A percentile compares a stretch with the other conserved stretches of the same genome.
Conservation (phyloP, 1,140 invertebrate genomes). For the Halyomorpha halys region DNA sequence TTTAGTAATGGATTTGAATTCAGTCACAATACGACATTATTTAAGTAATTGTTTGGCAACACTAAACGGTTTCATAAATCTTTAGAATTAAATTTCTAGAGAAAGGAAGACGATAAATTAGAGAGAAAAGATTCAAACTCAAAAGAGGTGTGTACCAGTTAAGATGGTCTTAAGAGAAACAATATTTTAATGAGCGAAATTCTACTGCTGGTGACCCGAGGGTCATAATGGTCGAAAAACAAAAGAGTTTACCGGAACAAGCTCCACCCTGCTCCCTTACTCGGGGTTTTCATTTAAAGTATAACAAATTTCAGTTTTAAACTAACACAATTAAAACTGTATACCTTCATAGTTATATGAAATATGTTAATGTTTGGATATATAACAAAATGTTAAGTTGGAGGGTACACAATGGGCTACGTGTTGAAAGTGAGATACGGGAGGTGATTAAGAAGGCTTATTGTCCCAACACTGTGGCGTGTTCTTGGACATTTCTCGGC, state of each 20-base stretch:
- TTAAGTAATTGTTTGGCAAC: too few species aligned
- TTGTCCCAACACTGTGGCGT: constrained; percentile 1
- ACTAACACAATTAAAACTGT: constrained; percentile 16
- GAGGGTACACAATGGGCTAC: neutral
- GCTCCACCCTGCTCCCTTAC: neutral
- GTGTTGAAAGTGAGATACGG: neutral
- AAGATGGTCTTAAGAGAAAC: neutral
- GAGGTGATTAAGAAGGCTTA: constrained; percentile 11
- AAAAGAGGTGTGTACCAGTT: too few species aligned
- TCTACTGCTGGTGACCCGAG: neutral
- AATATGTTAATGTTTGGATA: constrained; percentile 13
- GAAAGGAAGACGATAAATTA: too few species aligned
- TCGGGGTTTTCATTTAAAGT: neutral
- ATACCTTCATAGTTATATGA: constrained; percentile 10
- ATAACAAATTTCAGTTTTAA: constrained; percentile 15
- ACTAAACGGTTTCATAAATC: too few species aligned
- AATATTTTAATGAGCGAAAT: neutral
- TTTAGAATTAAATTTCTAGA: too few species aligned
- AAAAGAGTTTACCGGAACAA: neutral
- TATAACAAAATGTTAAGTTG: constrained; percentile 2
- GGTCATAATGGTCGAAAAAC: constrained; percentile 7
- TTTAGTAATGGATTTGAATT: too few species aligned
- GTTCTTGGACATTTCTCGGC: constrained; percentile 12
- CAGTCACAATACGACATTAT: too few species aligned
- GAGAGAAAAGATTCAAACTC: too few species aligned